These are phyloP conservation scores for Eilema depressum DNA, from an alignment of 2,888 invertebrate genomes.

Conservation along the genomic window DNA sequence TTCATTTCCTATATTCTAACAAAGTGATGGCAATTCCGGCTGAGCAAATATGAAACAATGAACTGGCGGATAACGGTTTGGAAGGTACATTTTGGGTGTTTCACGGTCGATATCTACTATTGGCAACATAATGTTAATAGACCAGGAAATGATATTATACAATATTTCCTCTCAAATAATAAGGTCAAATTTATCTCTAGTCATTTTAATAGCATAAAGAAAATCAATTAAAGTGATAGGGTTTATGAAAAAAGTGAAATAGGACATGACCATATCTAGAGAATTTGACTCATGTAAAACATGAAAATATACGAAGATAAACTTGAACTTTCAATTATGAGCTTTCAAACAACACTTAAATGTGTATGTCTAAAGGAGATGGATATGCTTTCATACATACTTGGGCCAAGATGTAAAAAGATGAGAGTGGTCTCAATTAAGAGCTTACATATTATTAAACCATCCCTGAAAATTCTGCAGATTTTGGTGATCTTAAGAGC, in stretches of 20 bases:
- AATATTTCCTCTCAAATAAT: not conserved
- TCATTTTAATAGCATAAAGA: not conserved
- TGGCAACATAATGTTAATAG: slow-evolving; percentile 4
- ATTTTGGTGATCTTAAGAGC: too few relatives aligned
- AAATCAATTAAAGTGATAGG: not conserved
- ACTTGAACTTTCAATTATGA: not conserved
- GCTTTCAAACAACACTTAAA: not conserved
- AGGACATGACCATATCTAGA: too few relatives aligned
- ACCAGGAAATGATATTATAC: not conserved
- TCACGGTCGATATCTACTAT: slow-evolving; percentile 16
- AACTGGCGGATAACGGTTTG: not conserved
- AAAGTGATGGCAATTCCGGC: slow-evolving; percentile 21
- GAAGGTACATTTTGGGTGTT: slow-evolving; percentile 7
- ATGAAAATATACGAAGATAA: not conserved
- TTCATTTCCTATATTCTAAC: slow-evolving; percentile 38
- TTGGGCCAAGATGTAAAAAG: too few relatives aligned
- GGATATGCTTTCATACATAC: too few relatives aligned
- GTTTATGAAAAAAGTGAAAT: not conserved
- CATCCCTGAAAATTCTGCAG: too few relatives aligned
- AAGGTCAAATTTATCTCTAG: not conserved
- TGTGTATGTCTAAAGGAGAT: too few relatives aligned
- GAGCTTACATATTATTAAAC: too few relatives aligned
- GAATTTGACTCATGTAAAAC: not conserved
- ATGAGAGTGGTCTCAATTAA: too few relatives aligned
- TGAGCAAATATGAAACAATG: slow-evolving; percentile 26